These are phyloP conservation scores for Mastacembelus armatus DNA, from an alignment of 2,797 vertebrate genomes.

Conservation along the genomic window DNA sequence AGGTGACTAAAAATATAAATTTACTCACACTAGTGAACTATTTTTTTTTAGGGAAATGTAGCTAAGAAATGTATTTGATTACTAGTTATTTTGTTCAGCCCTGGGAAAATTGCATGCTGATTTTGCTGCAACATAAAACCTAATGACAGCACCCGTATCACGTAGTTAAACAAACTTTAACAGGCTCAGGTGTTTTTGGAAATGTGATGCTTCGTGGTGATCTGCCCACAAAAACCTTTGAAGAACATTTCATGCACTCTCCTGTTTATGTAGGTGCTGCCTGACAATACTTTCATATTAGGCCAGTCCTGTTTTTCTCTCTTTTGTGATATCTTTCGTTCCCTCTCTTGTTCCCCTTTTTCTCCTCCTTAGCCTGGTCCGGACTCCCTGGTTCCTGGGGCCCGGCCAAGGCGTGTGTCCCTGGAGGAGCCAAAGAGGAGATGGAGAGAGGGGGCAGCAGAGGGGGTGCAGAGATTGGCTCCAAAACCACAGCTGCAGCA, in stretches of 20 bases:
- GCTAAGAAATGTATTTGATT: not conserved
- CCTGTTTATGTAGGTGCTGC: slow-evolving; percentile 60
- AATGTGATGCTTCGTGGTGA: slow-evolving; percentile 23
- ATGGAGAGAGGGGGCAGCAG: slow-evolving; percentile 83
- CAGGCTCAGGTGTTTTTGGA: slow-evolving; percentile 16
- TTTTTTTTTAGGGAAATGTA: not conserved
- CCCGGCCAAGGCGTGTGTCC: slow-evolving; percentile 84
- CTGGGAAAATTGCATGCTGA: not conserved
- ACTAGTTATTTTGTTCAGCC: not conserved
- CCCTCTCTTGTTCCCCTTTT: slow-evolving; percentile 72
- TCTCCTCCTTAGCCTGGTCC: slow-evolving; percentile 81
- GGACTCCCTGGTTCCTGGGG: slow-evolving; percentile 85
- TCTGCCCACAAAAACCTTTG: slow-evolving; percentile 27
- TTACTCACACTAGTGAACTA: not conserved
- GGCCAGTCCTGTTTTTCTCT: slow-evolving; percentile 68
- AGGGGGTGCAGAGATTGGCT: slow-evolving; percentile 81
- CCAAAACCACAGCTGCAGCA: slow-evolving; percentile 89
- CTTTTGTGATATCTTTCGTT: slow-evolving; percentile 72
- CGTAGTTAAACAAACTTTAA: slow-evolving; percentile 34
- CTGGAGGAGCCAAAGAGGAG: slow-evolving; percentile 83
- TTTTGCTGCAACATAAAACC: slow-evolving; percentile 32
- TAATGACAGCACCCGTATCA: slow-evolving; percentile 31
- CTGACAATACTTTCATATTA: slow-evolving; percentile 64
- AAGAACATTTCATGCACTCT: slow-evolving; percentile 41
- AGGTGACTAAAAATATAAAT: not conserved